These are phyloP conservation scores for Bombus vancouverensis DNA, from an alignment of 1,140 invertebrate species.

Conservation along the genomic window DNA sequence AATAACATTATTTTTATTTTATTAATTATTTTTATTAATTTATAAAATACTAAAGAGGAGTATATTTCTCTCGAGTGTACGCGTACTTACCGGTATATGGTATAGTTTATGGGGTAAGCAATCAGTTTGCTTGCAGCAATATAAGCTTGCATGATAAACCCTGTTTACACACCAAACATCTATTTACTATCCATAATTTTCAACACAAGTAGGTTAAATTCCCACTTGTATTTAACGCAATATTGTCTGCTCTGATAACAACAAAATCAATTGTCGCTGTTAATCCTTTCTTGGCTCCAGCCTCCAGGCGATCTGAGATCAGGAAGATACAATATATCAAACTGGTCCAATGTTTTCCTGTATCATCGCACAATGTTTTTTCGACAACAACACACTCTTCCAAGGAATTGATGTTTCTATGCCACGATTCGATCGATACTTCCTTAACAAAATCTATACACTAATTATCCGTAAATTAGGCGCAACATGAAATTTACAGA, in stretches of 20 bases:
- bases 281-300: slow-evolving; percentile 15
- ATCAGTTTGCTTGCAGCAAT: not conserved
- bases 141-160: not conserved
- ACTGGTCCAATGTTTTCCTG: slow-evolving; percentile 3
- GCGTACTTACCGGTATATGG: not conserved
- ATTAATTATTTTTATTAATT: not conserved
- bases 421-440: not conserved
- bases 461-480: not conserved
- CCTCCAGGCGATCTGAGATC: not conserved
- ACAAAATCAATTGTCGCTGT: slow-evolving; percentile 40
- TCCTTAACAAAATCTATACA: not conserved
- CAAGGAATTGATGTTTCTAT: not conserved
- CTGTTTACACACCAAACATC: not conserved
- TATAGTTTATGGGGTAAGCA: not conserved
- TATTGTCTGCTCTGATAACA: slow-evolving; percentile 7
- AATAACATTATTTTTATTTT: not conserved
- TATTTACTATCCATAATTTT: not conserved
- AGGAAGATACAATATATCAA: slow-evolving; percentile 15
- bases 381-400: not conserved
- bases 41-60: not conserved
- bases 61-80: not conserved
- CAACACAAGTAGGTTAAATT: slow-evolving; percentile 35
- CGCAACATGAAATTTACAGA: too few relatives aligned
- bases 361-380: not conserved
- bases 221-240: not conserved